phyloP scores from a whole-genome alignment of 1,140 invertebrate genomes.

The Drosophila punjabiensis region DNA sequence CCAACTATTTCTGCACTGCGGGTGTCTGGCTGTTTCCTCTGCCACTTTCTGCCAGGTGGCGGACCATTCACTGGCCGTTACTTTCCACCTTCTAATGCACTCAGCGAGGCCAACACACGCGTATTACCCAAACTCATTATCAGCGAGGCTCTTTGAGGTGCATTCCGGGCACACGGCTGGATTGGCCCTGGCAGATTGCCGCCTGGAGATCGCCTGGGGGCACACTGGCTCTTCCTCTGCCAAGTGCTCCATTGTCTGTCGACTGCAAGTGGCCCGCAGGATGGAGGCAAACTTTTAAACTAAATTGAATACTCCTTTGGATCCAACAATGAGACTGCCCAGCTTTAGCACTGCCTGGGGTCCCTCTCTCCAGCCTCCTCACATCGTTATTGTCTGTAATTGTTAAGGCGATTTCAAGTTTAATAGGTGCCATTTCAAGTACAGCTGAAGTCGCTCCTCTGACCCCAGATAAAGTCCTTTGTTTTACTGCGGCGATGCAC shows the following conservation, averaged over 20 bases:
- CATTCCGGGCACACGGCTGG: slow-evolving; percentile 55
- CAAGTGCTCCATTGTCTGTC: slow-evolving; percentile 54
- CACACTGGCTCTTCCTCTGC: slow-evolving; percentile 18
- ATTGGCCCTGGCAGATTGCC: slow-evolving; percentile 55
- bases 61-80: slow-evolving; percentile 18
- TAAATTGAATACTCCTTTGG: slow-evolving; percentile 55
- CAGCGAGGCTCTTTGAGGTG: slow-evolving; percentile 63
- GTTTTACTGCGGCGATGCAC: slow-evolving; percentile 34
- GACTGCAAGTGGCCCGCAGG: slow-evolving; percentile 38
- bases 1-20: slow-evolving; percentile 26
- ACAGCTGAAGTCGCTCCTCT: not conserved
- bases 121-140: slow-evolving; percentile 70
- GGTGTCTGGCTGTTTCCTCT: slow-evolving; percentile 32
- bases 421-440: slow-evolving; percentile 39
- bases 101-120: slow-evolving; percentile 21
- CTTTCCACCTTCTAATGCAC: slow-evolving; percentile 36
- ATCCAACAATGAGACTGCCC: slow-evolving; percentile 21
- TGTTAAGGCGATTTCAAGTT: slow-evolving; percentile 43
- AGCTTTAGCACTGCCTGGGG: slow-evolving; percentile 8
- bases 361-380: not conserved
- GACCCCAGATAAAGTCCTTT: slow-evolving; percentile 35
- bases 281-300: slow-evolving; percentile 41
- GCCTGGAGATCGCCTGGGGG: slow-evolving; percentile 45
- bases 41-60: slow-evolving; percentile 23
- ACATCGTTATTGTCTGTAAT: slow-evolving; percentile 49